These are phyloP conservation scores for Ormyrus pomaceus DNA, from an alignment of 2,888 invertebrate species.

Conservation along the genomic window DNA sequence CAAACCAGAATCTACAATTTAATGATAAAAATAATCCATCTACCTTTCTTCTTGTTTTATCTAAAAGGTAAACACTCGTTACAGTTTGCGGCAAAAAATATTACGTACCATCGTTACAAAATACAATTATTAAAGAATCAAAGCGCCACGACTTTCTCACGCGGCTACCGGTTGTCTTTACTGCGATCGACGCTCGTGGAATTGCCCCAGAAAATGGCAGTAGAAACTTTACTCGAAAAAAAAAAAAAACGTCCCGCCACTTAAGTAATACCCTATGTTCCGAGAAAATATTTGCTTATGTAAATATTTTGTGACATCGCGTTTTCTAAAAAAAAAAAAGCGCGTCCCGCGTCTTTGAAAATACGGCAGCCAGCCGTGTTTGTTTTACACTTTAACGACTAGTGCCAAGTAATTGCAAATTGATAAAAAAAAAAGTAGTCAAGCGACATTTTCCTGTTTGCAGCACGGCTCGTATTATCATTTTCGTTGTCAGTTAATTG, in stretches of 20 bases:
- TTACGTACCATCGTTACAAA: constrained; percentile 11
- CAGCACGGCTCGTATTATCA: no score
- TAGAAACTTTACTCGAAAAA: constrained; percentile 26
- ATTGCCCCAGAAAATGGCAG: not conserved
- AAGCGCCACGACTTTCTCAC: constrained; percentile 31
- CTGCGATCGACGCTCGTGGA: not conserved
- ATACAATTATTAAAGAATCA: constrained; percentile 26
- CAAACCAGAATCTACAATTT: no score
- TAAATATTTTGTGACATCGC: no score
- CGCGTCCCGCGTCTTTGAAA: not conserved
- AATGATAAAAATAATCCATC: no score
- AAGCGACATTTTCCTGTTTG: constrained; percentile 2
- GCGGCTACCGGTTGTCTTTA: constrained; percentile 18
- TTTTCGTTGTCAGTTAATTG: no score
- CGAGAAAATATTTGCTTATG: constrained; percentile 10
- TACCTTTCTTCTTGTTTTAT: no score
- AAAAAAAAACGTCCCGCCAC: constrained; percentile 9
- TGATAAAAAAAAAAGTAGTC: not conserved
- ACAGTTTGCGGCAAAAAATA: not conserved
- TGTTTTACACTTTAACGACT: not conserved
- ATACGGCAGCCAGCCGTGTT: not conserved
- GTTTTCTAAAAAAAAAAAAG: constrained; percentile 11
- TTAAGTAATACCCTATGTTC: constrained; percentile 18
- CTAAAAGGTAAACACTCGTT: no score
- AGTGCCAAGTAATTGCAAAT: no score